Evolutionary conservation across 2,888 invertebrate species (phyloP), one percentile per base, ranked within the genome.

Genomic region (Gonocerus acuteangulatus): DNA sequence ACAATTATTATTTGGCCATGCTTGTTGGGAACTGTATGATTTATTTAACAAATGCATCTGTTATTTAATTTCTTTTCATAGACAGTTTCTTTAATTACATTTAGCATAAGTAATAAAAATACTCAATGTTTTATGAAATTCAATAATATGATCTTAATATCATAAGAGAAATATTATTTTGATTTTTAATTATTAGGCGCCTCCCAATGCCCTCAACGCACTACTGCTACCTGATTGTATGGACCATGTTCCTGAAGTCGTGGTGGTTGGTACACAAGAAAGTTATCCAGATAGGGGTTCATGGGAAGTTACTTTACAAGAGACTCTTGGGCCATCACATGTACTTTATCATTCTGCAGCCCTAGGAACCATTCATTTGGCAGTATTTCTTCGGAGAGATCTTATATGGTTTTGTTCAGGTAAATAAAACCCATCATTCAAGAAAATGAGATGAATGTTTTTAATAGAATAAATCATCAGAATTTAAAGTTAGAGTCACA

Each of bases 351-450:
- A 92, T 78, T 89, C 93, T 32, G 80, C 85, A 62, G 84, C 85
- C 66, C 80, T 92, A 79, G 86, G 86, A 57, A 93, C 93, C 52
- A 79, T 96, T 42, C 94, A 95, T 74, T 77, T 95, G 63, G 86
- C 87, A 59, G 78, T 96, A 65, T 95, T 92, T 73, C 80, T 96
- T 69, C 79, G 94, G 58, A 80, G 95, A 67, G 95, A 96, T 74
- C 81, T 96, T 13, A 88, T 96, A 66, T 96, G 96, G 96, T 95
- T 89, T 72, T 93, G 93, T 73, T 95, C 95, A 65, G 76, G 80
- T 79, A 70, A 69, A 67, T 68, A 6, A n/a, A n/a, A n/a, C n/a
- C n/a, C n/a, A n/a, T n/a, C n/a, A n/a, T n/a, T n/a, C n/a, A n/a
- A 23, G 11, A 7, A 18, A 36, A 39, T 18, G 9, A 19, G n/a